These are phyloP conservation scores for Himalopsyche phryganea DNA, from an alignment of 1,140 invertebrate genomes.

Conservation along the genomic window DNA sequence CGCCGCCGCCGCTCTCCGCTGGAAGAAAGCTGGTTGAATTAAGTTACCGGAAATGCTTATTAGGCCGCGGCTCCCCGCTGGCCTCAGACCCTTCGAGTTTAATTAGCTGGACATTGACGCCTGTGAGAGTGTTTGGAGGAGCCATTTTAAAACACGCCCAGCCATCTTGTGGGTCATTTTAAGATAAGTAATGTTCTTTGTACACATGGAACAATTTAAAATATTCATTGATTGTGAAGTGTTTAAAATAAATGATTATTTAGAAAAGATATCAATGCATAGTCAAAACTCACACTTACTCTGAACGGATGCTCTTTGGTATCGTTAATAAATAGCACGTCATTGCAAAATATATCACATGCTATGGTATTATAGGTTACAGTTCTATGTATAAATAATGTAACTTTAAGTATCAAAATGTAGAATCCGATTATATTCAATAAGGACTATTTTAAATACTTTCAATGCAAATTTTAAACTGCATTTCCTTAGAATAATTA, in stretches of 20 bases:
- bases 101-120: slow-evolving; percentile 56
- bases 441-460: too few species aligned
- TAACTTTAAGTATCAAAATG: too few species aligned
- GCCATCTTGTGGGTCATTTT: slow-evolving; percentile 48
- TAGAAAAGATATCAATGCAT: not conserved
- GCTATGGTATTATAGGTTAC: too few species aligned
- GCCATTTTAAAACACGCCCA: slow-evolving; percentile 51
- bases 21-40: slow-evolving; percentile 49
- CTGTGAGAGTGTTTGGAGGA: slow-evolving; percentile 56
- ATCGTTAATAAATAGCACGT: too few species aligned
- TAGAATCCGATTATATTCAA: too few species aligned
- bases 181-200: slow-evolving; percentile 1
- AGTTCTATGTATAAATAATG: too few species aligned
- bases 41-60: slow-evolving; percentile 45
- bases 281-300: too few species aligned
- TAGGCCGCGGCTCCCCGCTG: slow-evolving; percentile 54
- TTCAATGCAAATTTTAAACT: too few species aligned
- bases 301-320: too few species aligned
- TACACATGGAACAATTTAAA: not conserved
- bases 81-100: slow-evolving; percentile 42
- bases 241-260: not conserved
- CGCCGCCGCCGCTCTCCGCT: slow-evolving; percentile 34
- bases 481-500: too few species aligned
- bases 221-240: not conserved
- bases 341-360: too few species aligned